Base-by-base conservation (phyloP, 2,888 invertebrate genomes). In the Apeira syringaria region DNA sequence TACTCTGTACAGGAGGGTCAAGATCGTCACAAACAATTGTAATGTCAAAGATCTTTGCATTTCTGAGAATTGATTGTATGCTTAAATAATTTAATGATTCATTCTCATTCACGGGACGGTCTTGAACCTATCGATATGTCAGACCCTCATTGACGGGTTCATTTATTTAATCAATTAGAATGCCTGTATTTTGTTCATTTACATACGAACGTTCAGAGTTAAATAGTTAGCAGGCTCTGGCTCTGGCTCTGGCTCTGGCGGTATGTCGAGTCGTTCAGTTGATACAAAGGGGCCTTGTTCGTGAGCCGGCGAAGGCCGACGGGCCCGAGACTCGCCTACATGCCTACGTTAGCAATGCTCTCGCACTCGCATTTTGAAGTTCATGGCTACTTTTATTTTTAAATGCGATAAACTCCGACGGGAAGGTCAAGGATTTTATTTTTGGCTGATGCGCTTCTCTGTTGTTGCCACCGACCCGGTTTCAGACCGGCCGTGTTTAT, bases 341-440 rank as follows among this genome's bases (percentile, higher is more conserved):
- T 77, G 68, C n/a, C n/a, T n/a, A n/a, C 73, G 71, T 68, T 65
- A 70, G 70, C 67, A 66, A 72, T 74, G 78, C 45, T 76, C 74
- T 64, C 72, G 68, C 58, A 68, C 68, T 64, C 67, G 70, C 67
- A 64, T 72, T 69, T 71, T 64, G 64, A 82, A 82, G 88, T 88
- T 87, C 88, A 88, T 63, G 87, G 85, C 74, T 80, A 73, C 76
- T 81, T 70, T 82, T 85, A 84, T 84, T 85, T 85, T 85, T 80
- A 77, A 67, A 67, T 65, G 58, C 73, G 77, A 80, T 81, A 78
- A 76, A 79, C 76, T 79, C 75, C 51, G 59, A 54, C 65, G 68
- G 66, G 73, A 85, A 84, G 87, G 86, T 85, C 86, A 88, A 85
- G 87, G 84, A 77, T 68, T 81, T 66, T 76, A 79, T 84, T 83